A percentile compares a stretch with the other conserved stretches of the same genome.
phyloP scores from a whole-genome alignment of 1,140 invertebrate species.

The Teleopsis dalmanni region DNA sequence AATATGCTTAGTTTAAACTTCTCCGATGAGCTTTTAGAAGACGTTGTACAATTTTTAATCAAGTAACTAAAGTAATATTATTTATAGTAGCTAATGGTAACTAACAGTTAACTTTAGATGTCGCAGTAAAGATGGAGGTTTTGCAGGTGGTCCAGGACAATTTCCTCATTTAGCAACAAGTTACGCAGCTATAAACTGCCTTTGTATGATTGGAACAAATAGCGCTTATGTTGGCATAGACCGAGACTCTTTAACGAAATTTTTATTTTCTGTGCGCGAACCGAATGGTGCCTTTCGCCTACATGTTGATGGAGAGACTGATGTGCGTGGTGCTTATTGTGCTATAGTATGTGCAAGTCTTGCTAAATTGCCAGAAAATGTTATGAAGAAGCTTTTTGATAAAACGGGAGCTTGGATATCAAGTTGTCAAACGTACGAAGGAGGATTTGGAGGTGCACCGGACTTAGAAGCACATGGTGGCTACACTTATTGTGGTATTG shows the following conservation, averaged over 20 bases:
- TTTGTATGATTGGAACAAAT: slow-evolving; percentile 80
- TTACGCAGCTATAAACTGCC: slow-evolving; percentile 90
- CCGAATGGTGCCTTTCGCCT: slow-evolving; percentile 87
- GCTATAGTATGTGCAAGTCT: slow-evolving; percentile 82
- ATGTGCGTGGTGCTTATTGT: slow-evolving; percentile 93
- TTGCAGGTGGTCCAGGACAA: slow-evolving; percentile 90
- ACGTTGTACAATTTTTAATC: slow-evolving; percentile 62
- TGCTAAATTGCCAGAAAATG: slow-evolving; percentile 61
- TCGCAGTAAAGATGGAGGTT: slow-evolving; percentile 76
- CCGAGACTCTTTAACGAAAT: slow-evolving; percentile 64
- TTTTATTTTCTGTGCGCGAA: slow-evolving; percentile 67
- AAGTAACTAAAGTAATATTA: slow-evolving; percentile 19
- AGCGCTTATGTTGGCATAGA: slow-evolving; percentile 83
- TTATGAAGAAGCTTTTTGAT: slow-evolving; percentile 69
- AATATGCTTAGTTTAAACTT: slow-evolving; percentile 70
- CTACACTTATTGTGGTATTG: slow-evolving; percentile 94
- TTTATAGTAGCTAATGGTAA: background rate
- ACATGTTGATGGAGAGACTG: slow-evolving; percentile 89
- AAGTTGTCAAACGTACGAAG: slow-evolving; percentile 95
- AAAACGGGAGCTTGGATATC: slow-evolving; percentile 85
- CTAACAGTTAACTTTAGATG: slow-evolving; percentile 48
- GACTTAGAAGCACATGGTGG: slow-evolving; percentile 97
- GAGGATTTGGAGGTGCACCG: slow-evolving; percentile 90
- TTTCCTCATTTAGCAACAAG: slow-evolving; percentile 89
- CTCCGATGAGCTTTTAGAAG: slow-evolving; percentile 55